Evolutionary conservation across 1,140 invertebrate genomes (phyloP).

Genomic region (Neodiprion virginianus): DNA sequence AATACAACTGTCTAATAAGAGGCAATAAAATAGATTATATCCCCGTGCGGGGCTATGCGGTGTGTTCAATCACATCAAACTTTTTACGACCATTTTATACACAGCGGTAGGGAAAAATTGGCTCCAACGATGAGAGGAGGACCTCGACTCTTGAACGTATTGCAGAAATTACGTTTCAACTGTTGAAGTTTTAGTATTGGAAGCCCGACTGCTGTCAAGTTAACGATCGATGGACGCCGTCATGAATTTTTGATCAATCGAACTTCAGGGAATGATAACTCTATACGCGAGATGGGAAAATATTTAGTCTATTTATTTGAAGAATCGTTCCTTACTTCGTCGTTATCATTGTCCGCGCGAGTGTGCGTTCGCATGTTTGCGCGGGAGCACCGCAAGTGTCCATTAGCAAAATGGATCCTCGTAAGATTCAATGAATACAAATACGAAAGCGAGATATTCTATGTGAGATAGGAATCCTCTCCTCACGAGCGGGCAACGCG

Average conservation of each 20-base stretch:
- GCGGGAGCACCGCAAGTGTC: not conserved
- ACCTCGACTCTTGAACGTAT: too few species aligned
- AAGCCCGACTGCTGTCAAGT: too few species aligned
- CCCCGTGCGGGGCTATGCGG: not conserved
- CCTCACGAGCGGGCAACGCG: not conserved
- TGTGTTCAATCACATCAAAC: not conserved
- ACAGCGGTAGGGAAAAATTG: not conserved
- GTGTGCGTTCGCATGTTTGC: not conserved
- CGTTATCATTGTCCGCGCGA: not conserved
- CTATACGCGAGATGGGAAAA: too few species aligned
- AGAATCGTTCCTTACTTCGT: not conserved
- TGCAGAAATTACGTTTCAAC: too few species aligned
- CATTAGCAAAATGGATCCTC: constrained; percentile 2
- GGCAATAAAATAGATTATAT: constrained; percentile 2
- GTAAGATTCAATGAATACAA: not conserved
- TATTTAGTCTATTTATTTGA: not conserved
- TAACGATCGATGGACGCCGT: too few species aligned
- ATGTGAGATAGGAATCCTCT: too few species aligned
- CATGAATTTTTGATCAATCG: too few species aligned
- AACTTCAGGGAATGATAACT: too few species aligned
- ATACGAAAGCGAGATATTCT: not conserved
- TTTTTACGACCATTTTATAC: not conserved
- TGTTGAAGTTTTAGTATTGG: too few species aligned
- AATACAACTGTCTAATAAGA: not conserved
- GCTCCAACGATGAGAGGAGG: too few species aligned